Evolutionary conservation across 2,797 vertebrate species (phyloP).

Genomic region (Gymnothorax reevesii): DNA sequence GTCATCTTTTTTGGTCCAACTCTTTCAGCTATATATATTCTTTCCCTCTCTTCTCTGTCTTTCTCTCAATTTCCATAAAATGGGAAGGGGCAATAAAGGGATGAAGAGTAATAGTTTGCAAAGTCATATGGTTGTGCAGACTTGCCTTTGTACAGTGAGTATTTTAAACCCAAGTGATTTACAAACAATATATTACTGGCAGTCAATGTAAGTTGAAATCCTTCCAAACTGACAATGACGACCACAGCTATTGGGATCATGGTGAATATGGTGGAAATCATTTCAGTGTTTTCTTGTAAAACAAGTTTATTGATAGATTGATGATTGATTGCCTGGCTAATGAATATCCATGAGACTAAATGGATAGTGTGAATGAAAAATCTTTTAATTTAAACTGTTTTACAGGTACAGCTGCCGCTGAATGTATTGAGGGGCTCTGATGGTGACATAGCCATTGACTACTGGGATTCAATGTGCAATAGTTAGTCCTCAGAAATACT

Average conservation of each 20-base stretch:
- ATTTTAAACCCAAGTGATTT: not conserved
- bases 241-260: not conserved
- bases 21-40: slow-evolving; percentile 24
- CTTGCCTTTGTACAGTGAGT: not conserved
- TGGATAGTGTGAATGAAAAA: not conserved
- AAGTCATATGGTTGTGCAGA: not conserved
- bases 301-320: not conserved
- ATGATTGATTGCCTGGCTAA: not conserved
- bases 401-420: not conserved
- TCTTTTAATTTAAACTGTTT: not conserved
- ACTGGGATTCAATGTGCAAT: not conserved
- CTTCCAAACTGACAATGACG: not conserved
- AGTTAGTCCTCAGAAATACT: not conserved
- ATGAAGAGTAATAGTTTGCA: not conserved
- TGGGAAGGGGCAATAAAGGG: not conserved
- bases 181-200: not conserved
- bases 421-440: not conserved
- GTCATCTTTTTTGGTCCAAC: not conserved
- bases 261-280: not conserved
- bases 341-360: not conserved
- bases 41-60: slow-evolving; percentile 13
- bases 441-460: not conserved
- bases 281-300: not conserved
- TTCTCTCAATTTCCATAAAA: not conserved
- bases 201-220: slow-evolving; percentile 1